Evolutionary conservation across 2,113 vertebrate genomes (phyloP).

Genomic region (Camelus bactrianus): DNA sequence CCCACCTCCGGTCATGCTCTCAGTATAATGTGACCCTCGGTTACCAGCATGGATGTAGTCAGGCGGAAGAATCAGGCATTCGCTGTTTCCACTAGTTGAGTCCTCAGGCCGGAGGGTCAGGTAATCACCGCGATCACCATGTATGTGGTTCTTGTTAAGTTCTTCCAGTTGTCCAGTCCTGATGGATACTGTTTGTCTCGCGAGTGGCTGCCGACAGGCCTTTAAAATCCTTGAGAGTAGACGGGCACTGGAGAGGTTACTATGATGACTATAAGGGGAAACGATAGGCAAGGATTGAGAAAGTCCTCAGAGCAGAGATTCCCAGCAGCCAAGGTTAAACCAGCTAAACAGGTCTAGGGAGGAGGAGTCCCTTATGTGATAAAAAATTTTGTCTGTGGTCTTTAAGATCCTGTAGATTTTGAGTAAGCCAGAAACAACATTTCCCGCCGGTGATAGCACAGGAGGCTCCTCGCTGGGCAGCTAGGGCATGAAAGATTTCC

Average conservation of each 20-base stretch:
- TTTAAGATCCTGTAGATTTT: too few relatives aligned
- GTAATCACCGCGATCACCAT: background rate
- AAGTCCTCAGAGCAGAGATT: background rate
- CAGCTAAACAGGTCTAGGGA: too few relatives aligned
- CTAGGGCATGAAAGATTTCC: too few relatives aligned
- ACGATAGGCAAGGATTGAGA: background rate
- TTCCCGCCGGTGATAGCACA: too few relatives aligned
- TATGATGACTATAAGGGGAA: background rate
- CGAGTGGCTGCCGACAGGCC: background rate
- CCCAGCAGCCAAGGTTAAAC: background rate
- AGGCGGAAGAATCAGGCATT: background rate
- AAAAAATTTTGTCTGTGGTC: too few relatives aligned
- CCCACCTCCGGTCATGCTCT: background rate
- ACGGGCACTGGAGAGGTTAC: background rate
- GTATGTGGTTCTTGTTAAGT: too few relatives aligned
- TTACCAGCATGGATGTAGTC: background rate
- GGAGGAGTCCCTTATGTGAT: too few relatives aligned
- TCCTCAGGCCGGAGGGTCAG: background rate
- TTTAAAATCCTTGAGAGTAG: background rate
- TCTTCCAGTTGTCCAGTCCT: background rate
- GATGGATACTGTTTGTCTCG: background rate
- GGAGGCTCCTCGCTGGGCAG: too few relatives aligned
- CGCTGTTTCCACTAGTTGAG: background rate
- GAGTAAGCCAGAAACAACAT: too few relatives aligned
- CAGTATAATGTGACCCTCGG: background rate